A percentile compares a stretch with the other conserved stretches of the same genome.
phyloP scores from a whole-genome alignment of 2,888 invertebrate species.

The Melangyna quadrimaculata region DNA sequence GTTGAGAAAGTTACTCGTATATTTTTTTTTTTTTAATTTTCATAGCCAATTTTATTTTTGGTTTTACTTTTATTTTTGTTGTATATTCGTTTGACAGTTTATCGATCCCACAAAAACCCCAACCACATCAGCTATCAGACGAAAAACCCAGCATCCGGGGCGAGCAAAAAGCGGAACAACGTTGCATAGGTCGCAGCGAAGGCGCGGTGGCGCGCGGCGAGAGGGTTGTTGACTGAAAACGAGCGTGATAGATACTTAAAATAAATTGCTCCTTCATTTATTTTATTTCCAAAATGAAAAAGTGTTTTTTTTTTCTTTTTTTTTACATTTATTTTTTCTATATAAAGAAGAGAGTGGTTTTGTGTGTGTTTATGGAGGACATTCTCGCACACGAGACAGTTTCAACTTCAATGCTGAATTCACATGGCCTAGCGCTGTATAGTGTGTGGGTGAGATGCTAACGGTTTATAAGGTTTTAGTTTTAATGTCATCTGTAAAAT shows the following conservation, averaged over 20 bases:
- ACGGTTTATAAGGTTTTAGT: slow-evolving; percentile 18
- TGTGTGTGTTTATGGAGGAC: slow-evolving; percentile 6
- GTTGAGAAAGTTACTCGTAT: not conserved
- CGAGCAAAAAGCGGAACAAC: slow-evolving; percentile 10
- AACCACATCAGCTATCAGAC: not conserved
- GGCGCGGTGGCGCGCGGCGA: too few species aligned
- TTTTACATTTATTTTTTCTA: not conserved
- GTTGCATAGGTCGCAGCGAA: too few species aligned
- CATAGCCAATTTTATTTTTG: slow-evolving; percentile 28
- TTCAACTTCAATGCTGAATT: slow-evolving; percentile 41
- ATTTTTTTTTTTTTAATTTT: not conserved
- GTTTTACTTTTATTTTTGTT: slow-evolving; percentile 14
- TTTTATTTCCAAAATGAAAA: slow-evolving; percentile 34
- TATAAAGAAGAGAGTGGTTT: not conserved
- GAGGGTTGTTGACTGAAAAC: slow-evolving; percentile 3
- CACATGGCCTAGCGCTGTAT: not conserved
- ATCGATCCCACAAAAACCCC: slow-evolving; percentile 33
- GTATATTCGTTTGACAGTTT: slow-evolving; percentile 36
- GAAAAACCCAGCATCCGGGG: not conserved
- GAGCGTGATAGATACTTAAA: slow-evolving; percentile 24
- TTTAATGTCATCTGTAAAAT: slow-evolving; percentile 23
- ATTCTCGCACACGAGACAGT: slow-evolving; percentile 17
- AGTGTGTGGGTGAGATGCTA: not conserved
- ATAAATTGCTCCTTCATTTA: slow-evolving; percentile 49
- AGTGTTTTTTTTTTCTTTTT: slow-evolving; percentile 10